Percentiles rank a stretch among this genome's conserved stretches.
phyloP scores from a whole-genome alignment of 2,888 invertebrate genomes.

The Pollenia amentaria region DNA sequence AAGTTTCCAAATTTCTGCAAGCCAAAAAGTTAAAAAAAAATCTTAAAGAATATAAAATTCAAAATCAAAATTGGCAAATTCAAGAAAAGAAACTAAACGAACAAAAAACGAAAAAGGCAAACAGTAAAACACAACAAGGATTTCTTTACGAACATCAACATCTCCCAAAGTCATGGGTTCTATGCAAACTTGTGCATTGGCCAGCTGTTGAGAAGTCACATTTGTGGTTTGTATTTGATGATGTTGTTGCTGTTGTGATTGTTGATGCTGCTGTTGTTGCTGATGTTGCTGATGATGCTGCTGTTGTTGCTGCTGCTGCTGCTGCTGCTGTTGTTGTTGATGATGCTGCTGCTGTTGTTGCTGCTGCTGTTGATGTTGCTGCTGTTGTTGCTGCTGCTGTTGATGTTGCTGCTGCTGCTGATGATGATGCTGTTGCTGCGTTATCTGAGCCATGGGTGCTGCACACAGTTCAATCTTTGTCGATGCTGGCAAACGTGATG shows the following conservation, averaged over 20 bases:
- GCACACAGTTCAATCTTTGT: conserved; percentile 84
- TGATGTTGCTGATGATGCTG: conserved; percentile 73
- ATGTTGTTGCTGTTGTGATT: conserved; percentile 75
- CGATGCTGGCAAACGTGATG: conserved; percentile 81
- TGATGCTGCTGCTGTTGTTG: conserved; percentile 74
- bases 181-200: conserved; percentile 91
- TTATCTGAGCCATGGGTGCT: conserved; percentile 77
- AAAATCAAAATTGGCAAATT: conserved; percentile 39
- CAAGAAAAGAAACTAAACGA: conserved; percentile 69
- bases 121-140: conserved; percentile 68
- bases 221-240: conserved; percentile 75
- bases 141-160: conserved; percentile 88
- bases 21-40: conserved; percentile 22
- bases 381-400: conserved; percentile 60
- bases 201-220: conserved; percentile 81
- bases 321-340: conserved; percentile 75
- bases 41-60: background rate
- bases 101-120: conserved; percentile 61
- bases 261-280: conserved; percentile 59
- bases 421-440: conserved; percentile 75
- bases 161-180: conserved; percentile 90
- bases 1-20: background rate
- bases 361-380: conserved; percentile 75
- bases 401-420: conserved; percentile 78
- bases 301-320: conserved; percentile 59